Base-by-base conservation (phyloP, 2,888 invertebrate genomes). In the Pteria penguin region DNA sequence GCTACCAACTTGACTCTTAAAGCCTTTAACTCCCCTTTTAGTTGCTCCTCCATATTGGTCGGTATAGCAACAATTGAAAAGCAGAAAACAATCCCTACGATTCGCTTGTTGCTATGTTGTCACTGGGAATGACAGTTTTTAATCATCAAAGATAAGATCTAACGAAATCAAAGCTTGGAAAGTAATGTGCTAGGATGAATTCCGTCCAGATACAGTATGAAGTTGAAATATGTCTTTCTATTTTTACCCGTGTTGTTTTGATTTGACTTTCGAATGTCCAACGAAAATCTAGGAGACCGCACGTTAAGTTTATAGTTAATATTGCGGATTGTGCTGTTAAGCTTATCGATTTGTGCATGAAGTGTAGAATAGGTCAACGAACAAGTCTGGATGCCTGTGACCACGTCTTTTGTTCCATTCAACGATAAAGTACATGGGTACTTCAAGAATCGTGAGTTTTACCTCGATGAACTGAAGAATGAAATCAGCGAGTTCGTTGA, bases 1-100 rank as follows among this genome's bases (percentile, higher is more conserved):
- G 45, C 45, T 45, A 18, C 45, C 45, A 45, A 57, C 22, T 57
- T 57, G 8, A 18, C 18, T 57, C 22, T 8, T 57, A 57, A 57
- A 57, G 57, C 57, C 22, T 57, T 22, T 18, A 57, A 18, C 22
- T 57, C 18, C 24, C 22, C 57, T 57, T 57, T 57, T 45, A 45
- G 18, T 45, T 45, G 11, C 45, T 45, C 45, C 45, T 8, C 8
- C 45, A 45, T 45, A 18, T 18, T 57, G 57, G 22, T 22, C 57
- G 57, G 22, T 8, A 18, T 57, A 57, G 57, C 57, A 57, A 57
- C 57, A 57, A 57, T 57, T 22, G 57, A 57, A 57, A 57, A 57
- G 57, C 57, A 57, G 24, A 57, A 57, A 57, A 22, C 57, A 57
- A 57, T 57, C 57, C 57, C 57, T 57, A 57, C 57, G 18, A 57